Base-by-base conservation (phyloP, 2,797 vertebrate species). In the Notoglanidium macrostoma region DNA sequence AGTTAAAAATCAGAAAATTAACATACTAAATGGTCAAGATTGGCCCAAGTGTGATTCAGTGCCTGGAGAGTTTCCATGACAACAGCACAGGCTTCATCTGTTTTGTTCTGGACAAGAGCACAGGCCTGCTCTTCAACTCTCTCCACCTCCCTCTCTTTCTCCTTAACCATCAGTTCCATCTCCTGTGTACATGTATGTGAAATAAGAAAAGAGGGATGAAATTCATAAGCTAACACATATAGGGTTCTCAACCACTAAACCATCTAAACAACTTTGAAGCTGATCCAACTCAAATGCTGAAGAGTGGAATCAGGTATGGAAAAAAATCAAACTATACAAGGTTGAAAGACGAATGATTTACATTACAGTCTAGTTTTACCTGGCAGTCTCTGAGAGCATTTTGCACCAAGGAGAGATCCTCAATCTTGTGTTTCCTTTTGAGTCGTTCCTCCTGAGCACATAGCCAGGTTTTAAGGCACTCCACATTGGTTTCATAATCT, bases 71-170 rank as follows among this genome's bases (percentile, higher is more conserved):
- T 96, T 85, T 94, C 96, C 92, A 90, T 93, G 29, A 99, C 96
- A 32, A 90, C 92, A 83, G 93, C 93, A 89, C 96, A 96, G 1
- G 96, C 96, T 85, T 96, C 96, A 87, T 96, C 96, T 76, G 96
- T 97, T 93, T 98, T 98, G 91, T 97, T 95, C 92, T 96, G 95
- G 88, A 98, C 94, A 86, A 99, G 94, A 89, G 95, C 92, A 49
- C 97, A 96, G 86, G 97, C 98, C 87, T 92, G 95, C 91, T 97
- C 96, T 85, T 98, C 97, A 29, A 96, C 91, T 92, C 96, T 97
- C 94, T 98, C 97, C 57, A 98, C 92, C 93, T 99, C 98, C 91
- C 97, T 98, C 92, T 98, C 98, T 92, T 99, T 99, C 87, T 96
- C 92, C 94, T 95, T 98, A 93, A 99, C 96, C 88, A 95, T 92